Evolutionary conservation across 2,888 invertebrate species (phyloP).

Genomic region (Polylopha cassiicola): DNA sequence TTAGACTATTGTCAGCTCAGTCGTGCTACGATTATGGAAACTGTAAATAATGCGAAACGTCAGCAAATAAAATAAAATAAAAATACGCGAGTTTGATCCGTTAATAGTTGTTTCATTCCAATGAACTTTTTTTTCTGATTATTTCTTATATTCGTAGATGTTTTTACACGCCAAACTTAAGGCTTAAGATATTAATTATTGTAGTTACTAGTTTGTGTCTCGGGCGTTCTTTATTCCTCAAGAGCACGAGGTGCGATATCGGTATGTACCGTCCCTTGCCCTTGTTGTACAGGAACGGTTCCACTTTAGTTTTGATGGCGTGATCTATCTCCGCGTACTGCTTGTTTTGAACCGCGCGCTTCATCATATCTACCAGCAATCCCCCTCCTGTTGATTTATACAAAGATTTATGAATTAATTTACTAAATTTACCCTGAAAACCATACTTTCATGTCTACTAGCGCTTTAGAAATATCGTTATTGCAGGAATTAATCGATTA

Average conservation of each 20-base stretch:
- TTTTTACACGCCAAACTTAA: background rate
- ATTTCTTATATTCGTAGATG: background rate
- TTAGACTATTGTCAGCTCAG: no score
- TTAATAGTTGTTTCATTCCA: no score
- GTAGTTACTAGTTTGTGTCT: constrained; percentile 84
- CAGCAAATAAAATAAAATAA: no score
- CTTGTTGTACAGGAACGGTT: constrained; percentile 94
- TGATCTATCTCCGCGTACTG: constrained; percentile 95
- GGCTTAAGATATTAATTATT: background rate
- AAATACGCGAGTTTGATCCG: no score
- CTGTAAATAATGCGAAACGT: no score
- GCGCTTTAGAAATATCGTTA: no score
- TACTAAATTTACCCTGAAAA: no score
- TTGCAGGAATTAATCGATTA: no score
- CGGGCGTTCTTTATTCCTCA: constrained; percentile 90
- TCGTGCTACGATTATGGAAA: no score
- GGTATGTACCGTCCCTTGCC: constrained; percentile 95
- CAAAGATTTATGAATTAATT: constrained; percentile 2
- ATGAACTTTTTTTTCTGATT: no score
- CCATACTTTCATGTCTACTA: no score
- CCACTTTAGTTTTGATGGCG: constrained; percentile 92
- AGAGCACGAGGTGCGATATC: constrained; percentile 90
- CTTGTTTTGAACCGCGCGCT: constrained; percentile 91
- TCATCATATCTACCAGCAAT: constrained; percentile 94
- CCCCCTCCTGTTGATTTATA: constrained; percentile 83